Conservation (phyloP, 2,888 invertebrate genomes). For the Drosophila anceps region DNA sequence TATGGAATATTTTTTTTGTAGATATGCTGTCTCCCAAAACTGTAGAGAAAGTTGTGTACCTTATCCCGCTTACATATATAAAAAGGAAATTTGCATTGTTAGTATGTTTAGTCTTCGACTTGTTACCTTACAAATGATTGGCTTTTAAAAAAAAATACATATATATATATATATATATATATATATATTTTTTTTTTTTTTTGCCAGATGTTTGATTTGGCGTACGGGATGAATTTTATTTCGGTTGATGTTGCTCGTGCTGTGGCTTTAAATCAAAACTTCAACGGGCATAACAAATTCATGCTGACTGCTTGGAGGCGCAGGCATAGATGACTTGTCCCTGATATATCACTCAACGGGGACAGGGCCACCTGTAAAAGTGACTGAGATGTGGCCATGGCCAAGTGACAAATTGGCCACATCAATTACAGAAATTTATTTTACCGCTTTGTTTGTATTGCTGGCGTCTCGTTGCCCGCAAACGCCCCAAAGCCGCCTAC, state of each 20-base stretch:
- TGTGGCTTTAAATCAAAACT: conserved; percentile 67
- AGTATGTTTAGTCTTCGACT: background rate
- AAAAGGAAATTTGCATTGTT: background rate
- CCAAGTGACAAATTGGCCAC: conserved; percentile 81
- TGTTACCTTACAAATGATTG: background rate
- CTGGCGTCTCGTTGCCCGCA: conserved; percentile 24
- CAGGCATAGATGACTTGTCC: conserved; percentile 39
- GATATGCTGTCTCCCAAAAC: too few species aligned
- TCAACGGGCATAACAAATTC: conserved; percentile 55
- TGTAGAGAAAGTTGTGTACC: background rate
- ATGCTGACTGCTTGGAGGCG: conserved; percentile 7
- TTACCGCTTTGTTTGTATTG: conserved; percentile 67
- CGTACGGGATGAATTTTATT: conserved; percentile 64
- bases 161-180: background rate
- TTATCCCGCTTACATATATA: background rate
- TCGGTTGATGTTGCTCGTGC: conserved; percentile 49
- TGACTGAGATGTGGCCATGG: conserved; percentile 67
- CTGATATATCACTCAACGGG: conserved; percentile 70
- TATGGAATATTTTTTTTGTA: too few species aligned
- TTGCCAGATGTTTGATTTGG: conserved; percentile 68
- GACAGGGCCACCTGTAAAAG: conserved; percentile 73
- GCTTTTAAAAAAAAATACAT: background rate
- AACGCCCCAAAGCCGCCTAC: conserved; percentile 51
- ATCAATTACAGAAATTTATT: conserved; percentile 81
- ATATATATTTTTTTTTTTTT: conserved; percentile 15